Evolutionary conservation across 2,888 invertebrate genomes (phyloP).

Genomic region (Drepana falcataria): DNA sequence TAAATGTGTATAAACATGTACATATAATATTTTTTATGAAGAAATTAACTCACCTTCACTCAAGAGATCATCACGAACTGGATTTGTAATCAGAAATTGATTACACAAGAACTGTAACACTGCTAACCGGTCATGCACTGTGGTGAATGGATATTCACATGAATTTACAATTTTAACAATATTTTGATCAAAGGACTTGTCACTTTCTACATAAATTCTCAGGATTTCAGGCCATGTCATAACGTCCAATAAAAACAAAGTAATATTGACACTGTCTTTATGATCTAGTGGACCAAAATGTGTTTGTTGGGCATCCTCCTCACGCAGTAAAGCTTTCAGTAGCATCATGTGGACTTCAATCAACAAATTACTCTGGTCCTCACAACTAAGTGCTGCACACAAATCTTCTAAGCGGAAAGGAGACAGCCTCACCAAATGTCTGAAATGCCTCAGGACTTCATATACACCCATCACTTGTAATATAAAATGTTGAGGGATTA

Average conservation of each 20-base stretch:
- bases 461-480: conserved; percentile 93
- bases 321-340: conserved; percentile 91
- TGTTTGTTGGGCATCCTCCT: conserved; percentile 96
- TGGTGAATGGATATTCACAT: conserved; percentile 93
- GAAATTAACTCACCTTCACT: conserved; percentile 86
- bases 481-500: conserved; percentile 87
- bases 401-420: conserved; percentile 98
- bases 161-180: conserved; percentile 84
- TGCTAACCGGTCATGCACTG: conserved; percentile 86
- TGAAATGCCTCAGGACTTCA: conserved; percentile 96
- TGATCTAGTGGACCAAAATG: conserved; percentile 98
- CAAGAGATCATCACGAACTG: conserved; percentile 94
- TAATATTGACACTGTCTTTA: conserved; percentile 97
- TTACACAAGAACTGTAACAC: conserved; percentile 95
- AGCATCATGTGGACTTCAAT: conserved; percentile 97
- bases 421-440: conserved; percentile 93
- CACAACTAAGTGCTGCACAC: conserved; percentile 93
- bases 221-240: conserved; percentile 98
- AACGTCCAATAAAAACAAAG: conserved; percentile 93
- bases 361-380: conserved; percentile 94
- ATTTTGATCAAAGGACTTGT: conserved; percentile 86
- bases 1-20: no score
- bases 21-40: no score
- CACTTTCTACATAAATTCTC: conserved; percentile 94
- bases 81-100: conserved; percentile 94